These are phyloP conservation scores for Lithophane semibrunnea DNA, from an alignment of 2,888 invertebrate genomes.

Conservation along the genomic window DNA sequence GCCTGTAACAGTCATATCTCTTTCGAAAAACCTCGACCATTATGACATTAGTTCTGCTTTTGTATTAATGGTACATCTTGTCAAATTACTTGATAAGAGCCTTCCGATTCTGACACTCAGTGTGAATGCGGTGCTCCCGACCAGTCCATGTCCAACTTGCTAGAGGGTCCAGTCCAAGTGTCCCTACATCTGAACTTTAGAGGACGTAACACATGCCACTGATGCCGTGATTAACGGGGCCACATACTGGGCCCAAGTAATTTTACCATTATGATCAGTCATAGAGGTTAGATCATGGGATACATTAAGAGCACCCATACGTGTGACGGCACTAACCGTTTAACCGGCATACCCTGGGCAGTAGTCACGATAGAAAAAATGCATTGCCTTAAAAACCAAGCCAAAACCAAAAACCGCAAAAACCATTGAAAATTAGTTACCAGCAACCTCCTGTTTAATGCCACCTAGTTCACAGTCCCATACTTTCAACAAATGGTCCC, in stretches of 20 bases:
- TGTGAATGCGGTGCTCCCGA: neutral
- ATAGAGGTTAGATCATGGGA: neutral
- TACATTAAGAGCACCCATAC: neutral
- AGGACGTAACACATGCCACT: neutral
- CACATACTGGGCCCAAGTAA: neutral
- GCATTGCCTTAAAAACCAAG: neutral
- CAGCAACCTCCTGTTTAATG: conserved; percentile 94
- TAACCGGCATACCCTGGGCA: neutral
- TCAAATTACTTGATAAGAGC: neutral
- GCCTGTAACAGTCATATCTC: neutral
- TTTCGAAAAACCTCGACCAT: neutral
- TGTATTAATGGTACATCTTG: neutral
- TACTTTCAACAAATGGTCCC: conserved; percentile 98
- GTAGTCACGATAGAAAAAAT: neutral
- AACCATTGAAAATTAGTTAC: conserved; percentile 64
- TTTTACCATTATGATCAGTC: neutral
- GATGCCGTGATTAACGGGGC: neutral
- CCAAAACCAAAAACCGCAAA: neutral
- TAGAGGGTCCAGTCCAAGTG: neutral
- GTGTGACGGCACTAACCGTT: neutral
- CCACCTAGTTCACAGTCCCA: conserved; percentile 98
- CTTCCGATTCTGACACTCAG: too few relatives aligned
- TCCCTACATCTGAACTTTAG: neutral
- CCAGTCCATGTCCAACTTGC: neutral
- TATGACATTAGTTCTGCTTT: neutral